These are phyloP conservation scores for Ophioninae sp. DNA, from an alignment of 2,888 invertebrate genomes.

Conservation along the genomic window DNA sequence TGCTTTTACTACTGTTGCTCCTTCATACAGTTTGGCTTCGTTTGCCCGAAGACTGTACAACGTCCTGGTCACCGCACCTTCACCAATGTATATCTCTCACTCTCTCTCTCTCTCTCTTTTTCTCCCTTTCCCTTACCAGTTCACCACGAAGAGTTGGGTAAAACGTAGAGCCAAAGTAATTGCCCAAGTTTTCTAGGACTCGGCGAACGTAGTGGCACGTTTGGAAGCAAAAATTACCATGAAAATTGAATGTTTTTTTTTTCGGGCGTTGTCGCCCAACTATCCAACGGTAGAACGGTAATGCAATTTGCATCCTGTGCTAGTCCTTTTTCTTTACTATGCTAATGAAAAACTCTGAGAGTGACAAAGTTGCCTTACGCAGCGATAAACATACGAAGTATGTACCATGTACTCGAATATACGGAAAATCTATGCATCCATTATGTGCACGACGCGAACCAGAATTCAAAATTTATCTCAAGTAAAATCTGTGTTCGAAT, in stretches of 20 bases:
- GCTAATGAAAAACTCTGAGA: slow-evolving; percentile 60
- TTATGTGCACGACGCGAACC: neutral
- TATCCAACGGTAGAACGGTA: slow-evolving; percentile 36
- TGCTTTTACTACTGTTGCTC: slow-evolving; percentile 11
- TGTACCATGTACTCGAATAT: slow-evolving; percentile 3
- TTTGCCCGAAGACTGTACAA: slow-evolving; percentile 53
- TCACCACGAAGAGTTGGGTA: slow-evolving; percentile 61
- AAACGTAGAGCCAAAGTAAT: slow-evolving; percentile 67
- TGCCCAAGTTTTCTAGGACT: slow-evolving; percentile 62
- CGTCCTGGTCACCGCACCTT: slow-evolving; percentile 45
- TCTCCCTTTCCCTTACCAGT: slow-evolving; percentile 18
- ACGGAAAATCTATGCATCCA: neutral
- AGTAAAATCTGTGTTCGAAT: neutral
- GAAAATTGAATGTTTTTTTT: slow-evolving; percentile 66
- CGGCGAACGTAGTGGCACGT: slow-evolving; percentile 53
- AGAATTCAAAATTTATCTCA: neutral
- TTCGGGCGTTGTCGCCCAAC: slow-evolving; percentile 54
- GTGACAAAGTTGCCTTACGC: slow-evolving; percentile 50
- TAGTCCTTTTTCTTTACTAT: slow-evolving; percentile 43
- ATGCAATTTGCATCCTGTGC: slow-evolving; percentile 59
- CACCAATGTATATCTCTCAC: neutral
- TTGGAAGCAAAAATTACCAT: slow-evolving; percentile 64
- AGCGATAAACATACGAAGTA: slow-evolving; percentile 8
- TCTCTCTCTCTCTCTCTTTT: slow-evolving; percentile 7
- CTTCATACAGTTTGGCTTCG: slow-evolving; percentile 41